Percentiles rank a stretch among this genome's conserved stretches.
Conservation (phyloP, 2,888 invertebrate genomes). For the Cheilosia grossa region DNA sequence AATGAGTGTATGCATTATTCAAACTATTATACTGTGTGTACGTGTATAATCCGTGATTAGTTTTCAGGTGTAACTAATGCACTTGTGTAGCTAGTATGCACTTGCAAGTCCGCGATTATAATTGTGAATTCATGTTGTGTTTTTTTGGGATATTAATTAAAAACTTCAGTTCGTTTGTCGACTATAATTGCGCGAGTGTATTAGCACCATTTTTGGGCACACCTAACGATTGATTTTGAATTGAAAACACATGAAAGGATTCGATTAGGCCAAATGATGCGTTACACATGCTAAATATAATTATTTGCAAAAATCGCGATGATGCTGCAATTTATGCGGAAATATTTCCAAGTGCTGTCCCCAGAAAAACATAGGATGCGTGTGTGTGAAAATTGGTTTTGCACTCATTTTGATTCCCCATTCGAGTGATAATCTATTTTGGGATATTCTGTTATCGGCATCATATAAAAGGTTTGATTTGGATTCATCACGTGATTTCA, state of each 20-base stretch:
- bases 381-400: no score
- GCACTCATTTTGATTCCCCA: no score
- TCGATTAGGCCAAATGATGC: slow-evolving; percentile 22
- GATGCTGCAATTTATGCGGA: neutral
- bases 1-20: slow-evolving; percentile 38
- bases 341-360: neutral
- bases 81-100: neutral
- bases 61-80: slow-evolving; percentile 25
- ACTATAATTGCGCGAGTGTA: neutral
- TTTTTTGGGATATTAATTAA: slow-evolving; percentile 30
- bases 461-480: no score
- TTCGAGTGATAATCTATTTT: no score
- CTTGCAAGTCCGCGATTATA: neutral
- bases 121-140: neutral
- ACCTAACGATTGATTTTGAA: slow-evolving; percentile 5
- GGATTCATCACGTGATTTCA: no score
- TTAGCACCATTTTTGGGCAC: neutral
- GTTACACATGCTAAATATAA: slow-evolving; percentile 7
- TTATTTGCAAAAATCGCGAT: slow-evolving; percentile 32
- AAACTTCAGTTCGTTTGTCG: slow-evolving; percentile 30
- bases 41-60: slow-evolving; percentile 32
- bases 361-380: no score
- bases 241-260: slow-evolving; percentile 12
- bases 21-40: slow-evolving; percentile 25
- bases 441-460: no score